Evolutionary conservation across 2,113 vertebrate genomes (phyloP), one percentile per base, ranked within the genome.

Genomic region (Daubentonia madagascariensis): DNA sequence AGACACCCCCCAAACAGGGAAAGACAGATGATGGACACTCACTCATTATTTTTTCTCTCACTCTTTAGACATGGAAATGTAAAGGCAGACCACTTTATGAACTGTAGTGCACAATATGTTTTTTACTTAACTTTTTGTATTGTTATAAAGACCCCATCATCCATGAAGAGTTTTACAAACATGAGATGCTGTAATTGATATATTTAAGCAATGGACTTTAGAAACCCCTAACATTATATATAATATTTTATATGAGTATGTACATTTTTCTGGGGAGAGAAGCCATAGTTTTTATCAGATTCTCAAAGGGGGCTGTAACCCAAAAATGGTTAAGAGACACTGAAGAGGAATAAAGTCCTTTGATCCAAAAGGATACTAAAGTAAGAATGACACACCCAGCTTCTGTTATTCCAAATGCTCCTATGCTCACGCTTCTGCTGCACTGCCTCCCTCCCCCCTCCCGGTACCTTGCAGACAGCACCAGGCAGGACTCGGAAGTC

Each of bases 391-490:
- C 18, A 35, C 4, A 18, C 1, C 23, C 50, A 40, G 37, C 17
- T 5, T 3, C 28, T 37, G 45, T 13, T 32, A 30, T 35, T 70
- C 59, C 40, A 32, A 23, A 50, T 2, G 3, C 45, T 78, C 63
- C 73, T 30, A n/a, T 45, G 30, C 20, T 40, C 6, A 30, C 1
- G 13, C 6, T 25, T 16, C 12, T 48, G 30, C 10, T 2, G 32
- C 3, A 40, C n/a, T 13, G 20, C 43, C 40, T 4, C 1, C 59
- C 72, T 1, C 8, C 50, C 25, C 32, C 54, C n/a, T 2, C 43
- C n/a, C 87, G 95, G 10, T 99, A 99, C 99, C 99, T 99, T 61
- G 99, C 99, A 78, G 99, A 99, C 68, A 99, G 98, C 22, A 96
- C 99, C 98, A 99, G 99, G 98, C 99, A 99, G 80, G 98, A 98